Evolutionary conservation across 1,140 invertebrate species (phyloP).

Genomic region (Anastrepha obliqua): DNA sequence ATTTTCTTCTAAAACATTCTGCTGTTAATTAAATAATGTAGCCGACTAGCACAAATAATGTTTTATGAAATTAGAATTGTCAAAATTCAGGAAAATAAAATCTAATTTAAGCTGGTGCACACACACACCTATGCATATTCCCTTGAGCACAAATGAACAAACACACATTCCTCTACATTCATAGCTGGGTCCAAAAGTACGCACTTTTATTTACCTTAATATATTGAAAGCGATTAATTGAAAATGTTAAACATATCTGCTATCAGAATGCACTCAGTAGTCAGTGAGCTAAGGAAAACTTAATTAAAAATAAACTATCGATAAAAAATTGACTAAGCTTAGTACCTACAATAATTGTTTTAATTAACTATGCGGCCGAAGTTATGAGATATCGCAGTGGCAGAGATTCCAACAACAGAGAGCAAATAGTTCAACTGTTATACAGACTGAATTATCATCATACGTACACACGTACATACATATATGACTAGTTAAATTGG

Average conservation of each 20-base stretch:
- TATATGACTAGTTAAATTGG: not conserved
- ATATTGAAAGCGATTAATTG: constrained; percentile 34
- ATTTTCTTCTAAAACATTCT: not conserved
- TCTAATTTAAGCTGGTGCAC: not conserved
- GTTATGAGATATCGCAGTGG: not conserved
- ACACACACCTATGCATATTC: not conserved
- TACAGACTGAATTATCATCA: not conserved
- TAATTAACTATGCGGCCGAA: not conserved
- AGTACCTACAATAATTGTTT: not conserved
- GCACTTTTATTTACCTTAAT: no score
- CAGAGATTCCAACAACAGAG: not conserved
- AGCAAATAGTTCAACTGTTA: not conserved
- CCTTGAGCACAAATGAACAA: no score
- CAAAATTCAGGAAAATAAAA: not conserved
- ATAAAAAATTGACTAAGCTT: not conserved
- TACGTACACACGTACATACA: not conserved
- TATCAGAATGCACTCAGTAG: not conserved
- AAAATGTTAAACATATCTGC: constrained; percentile 41
- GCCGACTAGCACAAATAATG: constrained; percentile 4
- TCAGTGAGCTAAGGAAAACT: not conserved
- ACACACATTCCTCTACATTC: no score
- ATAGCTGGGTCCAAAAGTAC: not conserved
- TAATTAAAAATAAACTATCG: not conserved
- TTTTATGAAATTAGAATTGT: constrained; percentile 51
- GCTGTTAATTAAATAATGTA: constrained; percentile 40